Conservation (phyloP, 2,797 vertebrate genomes). For the Menidia menidia region DNA sequence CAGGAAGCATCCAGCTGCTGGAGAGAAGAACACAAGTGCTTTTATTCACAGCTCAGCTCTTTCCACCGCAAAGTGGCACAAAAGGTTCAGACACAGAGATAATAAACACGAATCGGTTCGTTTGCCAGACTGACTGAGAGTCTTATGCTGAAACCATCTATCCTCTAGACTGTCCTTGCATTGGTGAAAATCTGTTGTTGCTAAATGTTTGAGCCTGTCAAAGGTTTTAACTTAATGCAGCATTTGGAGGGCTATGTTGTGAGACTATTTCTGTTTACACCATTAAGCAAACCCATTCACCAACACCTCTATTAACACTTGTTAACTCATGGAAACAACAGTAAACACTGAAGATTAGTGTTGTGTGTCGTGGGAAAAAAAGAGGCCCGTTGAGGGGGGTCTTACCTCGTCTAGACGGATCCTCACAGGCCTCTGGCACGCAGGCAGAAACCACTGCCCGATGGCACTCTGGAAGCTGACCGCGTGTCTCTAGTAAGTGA, state of each 20-base stretch:
- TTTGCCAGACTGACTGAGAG: too few species aligned
- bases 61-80: background rate
- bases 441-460: conserved; percentile 61
- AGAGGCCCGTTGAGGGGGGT: background rate
- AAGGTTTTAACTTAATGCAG: background rate
- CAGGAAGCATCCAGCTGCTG: conserved; percentile 76
- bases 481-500: conserved; percentile 77
- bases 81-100: background rate
- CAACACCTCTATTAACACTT: background rate
- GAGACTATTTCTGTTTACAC: background rate
- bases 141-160: too few species aligned
- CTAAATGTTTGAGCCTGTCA: background rate
- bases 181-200: too few species aligned
- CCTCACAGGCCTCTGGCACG: conserved; percentile 36
- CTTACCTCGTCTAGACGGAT: conserved; percentile 83
- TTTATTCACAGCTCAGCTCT: background rate
- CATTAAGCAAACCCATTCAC: background rate
- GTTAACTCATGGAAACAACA: too few species aligned
- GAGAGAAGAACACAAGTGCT: conserved; percentile 36
- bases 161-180: too few species aligned
- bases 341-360: background rate
- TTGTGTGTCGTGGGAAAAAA: too few species aligned
- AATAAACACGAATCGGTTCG: background rate
- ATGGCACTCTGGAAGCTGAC: conserved; percentile 52
- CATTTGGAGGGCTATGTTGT: background rate